These are phyloP conservation scores for Scaptomyza flava DNA, from an alignment of 2,888 invertebrate species.

Conservation along the genomic window DNA sequence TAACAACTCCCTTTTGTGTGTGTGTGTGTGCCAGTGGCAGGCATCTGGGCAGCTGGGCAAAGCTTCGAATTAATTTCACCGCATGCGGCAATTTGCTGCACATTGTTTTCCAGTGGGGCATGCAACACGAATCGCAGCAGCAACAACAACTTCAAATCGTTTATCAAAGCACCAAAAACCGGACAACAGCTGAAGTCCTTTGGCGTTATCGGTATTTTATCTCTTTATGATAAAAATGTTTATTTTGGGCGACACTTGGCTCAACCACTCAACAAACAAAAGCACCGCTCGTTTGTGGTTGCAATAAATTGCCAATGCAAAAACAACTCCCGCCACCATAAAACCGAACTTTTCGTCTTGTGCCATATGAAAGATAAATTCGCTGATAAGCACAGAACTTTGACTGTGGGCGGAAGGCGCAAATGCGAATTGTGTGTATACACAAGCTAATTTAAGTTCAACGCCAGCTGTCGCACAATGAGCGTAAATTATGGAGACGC, in stretches of 20 bases:
- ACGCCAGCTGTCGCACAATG: constrained; percentile 71
- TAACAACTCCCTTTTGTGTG: constrained; percentile 10
- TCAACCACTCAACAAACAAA: constrained; percentile 19
- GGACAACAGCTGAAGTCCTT: constrained; percentile 24
- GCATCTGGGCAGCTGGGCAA: constrained; percentile 49
- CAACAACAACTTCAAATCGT: constrained; percentile 49
- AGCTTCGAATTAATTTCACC: constrained; percentile 73
- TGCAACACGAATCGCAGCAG: constrained; percentile 9
- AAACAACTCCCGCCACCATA: constrained; percentile 3
- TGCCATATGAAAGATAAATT: constrained; percentile 78
- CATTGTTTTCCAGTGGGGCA: constrained; percentile 45
- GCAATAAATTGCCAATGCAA: constrained; percentile 71
- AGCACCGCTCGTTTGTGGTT: constrained; percentile 45
- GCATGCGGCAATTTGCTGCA: constrained; percentile 67
- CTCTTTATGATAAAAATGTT: constrained; percentile 80
- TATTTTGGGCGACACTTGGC: constrained; percentile 63
- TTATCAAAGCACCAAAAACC: constrained; percentile 51
- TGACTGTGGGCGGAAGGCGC: constrained; percentile 24
- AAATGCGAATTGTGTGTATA: constrained; percentile 73
- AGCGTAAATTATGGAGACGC: constrained; percentile 35
- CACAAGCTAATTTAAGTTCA: constrained; percentile 80
- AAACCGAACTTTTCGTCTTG: constrained; percentile 56
- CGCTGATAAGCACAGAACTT: constrained; percentile 70
- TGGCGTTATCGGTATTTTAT: constrained; percentile 69
- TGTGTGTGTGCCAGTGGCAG: constrained; percentile 21